A percentile compares a stretch with the other conserved stretches of the same genome.
Evolutionary conservation across 2,888 invertebrate species (phyloP).

Genomic region (Ochropleura plecta): DNA sequence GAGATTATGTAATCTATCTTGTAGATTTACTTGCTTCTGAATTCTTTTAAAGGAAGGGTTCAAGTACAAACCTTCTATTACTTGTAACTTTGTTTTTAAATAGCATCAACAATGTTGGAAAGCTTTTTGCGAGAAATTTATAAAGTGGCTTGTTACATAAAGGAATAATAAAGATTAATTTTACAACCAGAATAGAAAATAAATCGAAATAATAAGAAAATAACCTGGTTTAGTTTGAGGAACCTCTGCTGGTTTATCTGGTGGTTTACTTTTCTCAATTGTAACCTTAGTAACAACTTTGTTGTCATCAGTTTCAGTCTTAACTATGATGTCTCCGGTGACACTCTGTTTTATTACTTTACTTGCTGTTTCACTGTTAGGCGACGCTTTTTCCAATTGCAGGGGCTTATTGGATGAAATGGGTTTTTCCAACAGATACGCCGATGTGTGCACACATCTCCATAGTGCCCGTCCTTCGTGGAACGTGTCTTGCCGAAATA

Average conservation of each 20-base stretch:
- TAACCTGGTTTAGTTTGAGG: slow-evolving; percentile 79
- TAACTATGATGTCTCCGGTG: slow-evolving; percentile 82
- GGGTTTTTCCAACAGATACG: slow-evolving; percentile 76
- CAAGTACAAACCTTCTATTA: neutral
- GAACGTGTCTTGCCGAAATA: slow-evolving; percentile 69
- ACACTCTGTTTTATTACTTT: slow-evolving; percentile 77
- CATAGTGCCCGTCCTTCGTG: slow-evolving; percentile 66
- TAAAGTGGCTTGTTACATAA: slow-evolving; percentile 24
- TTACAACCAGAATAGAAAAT: neutral
- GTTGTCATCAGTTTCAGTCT: slow-evolving; percentile 82
- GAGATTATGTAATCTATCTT: slow-evolving; percentile 34
- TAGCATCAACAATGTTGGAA: slow-evolving; percentile 7
- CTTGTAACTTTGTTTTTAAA: neutral
- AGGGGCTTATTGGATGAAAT: slow-evolving; percentile 66
- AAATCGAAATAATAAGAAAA: slow-evolving; percentile 8
- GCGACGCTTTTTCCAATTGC: slow-evolving; percentile 41
- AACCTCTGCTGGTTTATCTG: slow-evolving; percentile 62
- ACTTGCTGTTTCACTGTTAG: slow-evolving; percentile 64
- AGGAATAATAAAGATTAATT: slow-evolving; percentile 6
- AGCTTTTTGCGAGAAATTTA: neutral
- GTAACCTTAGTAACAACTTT: slow-evolving; percentile 86
- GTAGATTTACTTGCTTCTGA: slow-evolving; percentile 1
- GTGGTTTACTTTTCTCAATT: slow-evolving; percentile 78
- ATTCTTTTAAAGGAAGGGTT: neutral
- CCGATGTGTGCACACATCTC: slow-evolving; percentile 77